Conservation (phyloP, 2,888 invertebrate species). For the Ligdia adustata region DNA sequence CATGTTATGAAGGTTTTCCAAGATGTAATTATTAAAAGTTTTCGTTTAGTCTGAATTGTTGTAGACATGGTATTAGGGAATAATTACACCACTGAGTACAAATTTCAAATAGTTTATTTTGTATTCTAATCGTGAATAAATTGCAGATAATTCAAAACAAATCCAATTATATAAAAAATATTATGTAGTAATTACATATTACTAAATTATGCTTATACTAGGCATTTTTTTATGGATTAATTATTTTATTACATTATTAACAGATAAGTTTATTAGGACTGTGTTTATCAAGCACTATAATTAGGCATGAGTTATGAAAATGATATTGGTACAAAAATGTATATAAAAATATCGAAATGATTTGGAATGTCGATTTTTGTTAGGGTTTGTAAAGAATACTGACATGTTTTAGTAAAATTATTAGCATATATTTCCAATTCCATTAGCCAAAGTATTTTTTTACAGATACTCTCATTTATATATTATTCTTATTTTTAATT, state of each 20-base stretch:
- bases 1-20: constrained; percentile 35
- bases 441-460: constrained; percentile 15
- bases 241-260: constrained; percentile 16
- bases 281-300: constrained; percentile 13
- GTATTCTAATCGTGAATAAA: constrained; percentile 68
- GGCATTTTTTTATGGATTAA: constrained; percentile 28
- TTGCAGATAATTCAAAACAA: constrained; percentile 60
- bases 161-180: constrained; percentile 66
- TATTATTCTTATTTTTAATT: too few species aligned
- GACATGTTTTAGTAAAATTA: constrained; percentile 19
- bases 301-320: constrained; percentile 7
- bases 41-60: neutral
- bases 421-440: constrained; percentile 22
- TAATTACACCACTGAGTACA: constrained; percentile 55
- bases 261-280: constrained; percentile 7
- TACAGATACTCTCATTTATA: too few species aligned
- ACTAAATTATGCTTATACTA: constrained; percentile 71
- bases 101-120: constrained; percentile 74
- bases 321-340: constrained; percentile 41
- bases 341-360: constrained; percentile 57
- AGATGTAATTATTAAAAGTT: neutral
- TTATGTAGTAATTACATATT: constrained; percentile 56
- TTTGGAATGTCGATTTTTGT: constrained; percentile 70
- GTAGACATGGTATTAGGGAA: constrained; percentile 11
- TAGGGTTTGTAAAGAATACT: constrained; percentile 35